These are phyloP conservation scores for Ancistrus triradiatus DNA, from an alignment of 2,113 vertebrate species.

Conservation along the genomic window DNA sequence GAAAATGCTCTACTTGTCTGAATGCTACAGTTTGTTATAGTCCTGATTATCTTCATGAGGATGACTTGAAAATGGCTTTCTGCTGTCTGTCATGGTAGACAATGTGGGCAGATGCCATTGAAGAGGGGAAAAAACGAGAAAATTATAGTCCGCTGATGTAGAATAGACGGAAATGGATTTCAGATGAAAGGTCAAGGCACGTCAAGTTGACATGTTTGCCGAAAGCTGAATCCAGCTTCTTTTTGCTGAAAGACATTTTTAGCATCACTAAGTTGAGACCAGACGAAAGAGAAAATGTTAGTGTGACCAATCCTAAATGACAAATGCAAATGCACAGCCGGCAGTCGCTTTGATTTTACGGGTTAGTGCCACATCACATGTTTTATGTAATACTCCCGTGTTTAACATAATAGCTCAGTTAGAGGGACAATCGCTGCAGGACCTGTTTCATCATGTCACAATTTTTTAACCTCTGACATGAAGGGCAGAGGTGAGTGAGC, in stretches of 20 bases:
- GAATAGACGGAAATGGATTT: constrained; percentile 19
- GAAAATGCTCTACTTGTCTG: neutral
- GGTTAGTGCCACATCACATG: neutral
- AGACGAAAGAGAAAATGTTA: neutral
- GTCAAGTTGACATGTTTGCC: constrained; percentile 5
- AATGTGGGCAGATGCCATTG: neutral
- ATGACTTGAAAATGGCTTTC: neutral
- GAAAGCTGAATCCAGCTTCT: neutral
- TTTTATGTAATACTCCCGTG: neutral
- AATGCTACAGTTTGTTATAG: neutral
- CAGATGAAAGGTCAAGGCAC: constrained; percentile 7
- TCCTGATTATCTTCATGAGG: neutral
- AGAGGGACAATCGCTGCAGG: no score
- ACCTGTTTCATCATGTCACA: no score
- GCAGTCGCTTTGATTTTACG: neutral
- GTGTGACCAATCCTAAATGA: neutral
- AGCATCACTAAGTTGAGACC: neutral
- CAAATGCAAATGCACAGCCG: neutral
- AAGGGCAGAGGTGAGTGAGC: neutral
- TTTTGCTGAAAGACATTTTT: neutral
- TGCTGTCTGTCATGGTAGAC: neutral
- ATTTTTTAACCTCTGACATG: neutral
- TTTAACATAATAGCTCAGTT: neutral
- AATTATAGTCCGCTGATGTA: constrained; percentile 11
- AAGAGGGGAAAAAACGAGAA: no score